These are phyloP conservation scores for Metopolophium dirhodum DNA, from an alignment of 1,140 invertebrate species.

Conservation along the genomic window DNA sequence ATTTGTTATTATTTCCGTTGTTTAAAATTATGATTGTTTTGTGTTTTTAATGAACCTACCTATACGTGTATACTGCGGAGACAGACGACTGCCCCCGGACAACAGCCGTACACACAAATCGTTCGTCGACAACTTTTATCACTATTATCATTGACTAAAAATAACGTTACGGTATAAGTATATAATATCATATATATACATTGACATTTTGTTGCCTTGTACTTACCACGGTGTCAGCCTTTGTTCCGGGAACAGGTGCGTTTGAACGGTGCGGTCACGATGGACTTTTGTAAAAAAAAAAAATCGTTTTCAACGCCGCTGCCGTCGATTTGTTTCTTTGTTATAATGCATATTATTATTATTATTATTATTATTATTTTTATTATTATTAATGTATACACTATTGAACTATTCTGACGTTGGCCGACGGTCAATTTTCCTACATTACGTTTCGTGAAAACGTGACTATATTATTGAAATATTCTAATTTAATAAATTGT, in stretches of 20 bases:
- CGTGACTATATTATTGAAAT: neutral
- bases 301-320: neutral
- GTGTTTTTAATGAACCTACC: neutral
- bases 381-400: neutral
- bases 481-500: conserved; percentile 22
- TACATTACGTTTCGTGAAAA: neutral
- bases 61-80: no score
- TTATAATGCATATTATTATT: neutral
- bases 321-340: neutral
- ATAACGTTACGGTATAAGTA: neutral
- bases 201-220: neutral
- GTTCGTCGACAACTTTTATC: neutral
- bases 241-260: neutral
- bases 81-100: neutral
- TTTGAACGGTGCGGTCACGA: neutral
- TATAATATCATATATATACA: neutral
- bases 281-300: neutral
- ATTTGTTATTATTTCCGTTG: neutral
- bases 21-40: neutral
- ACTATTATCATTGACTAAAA: neutral
- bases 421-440: neutral
- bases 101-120: neutral
- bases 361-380: neutral
- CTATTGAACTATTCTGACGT: neutral
- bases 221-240: neutral